A percentile compares a stretch with the other conserved stretches of the same genome.
phyloP scores from a whole-genome alignment of 2,888 invertebrate species.

The Girardia tigrina region DNA sequence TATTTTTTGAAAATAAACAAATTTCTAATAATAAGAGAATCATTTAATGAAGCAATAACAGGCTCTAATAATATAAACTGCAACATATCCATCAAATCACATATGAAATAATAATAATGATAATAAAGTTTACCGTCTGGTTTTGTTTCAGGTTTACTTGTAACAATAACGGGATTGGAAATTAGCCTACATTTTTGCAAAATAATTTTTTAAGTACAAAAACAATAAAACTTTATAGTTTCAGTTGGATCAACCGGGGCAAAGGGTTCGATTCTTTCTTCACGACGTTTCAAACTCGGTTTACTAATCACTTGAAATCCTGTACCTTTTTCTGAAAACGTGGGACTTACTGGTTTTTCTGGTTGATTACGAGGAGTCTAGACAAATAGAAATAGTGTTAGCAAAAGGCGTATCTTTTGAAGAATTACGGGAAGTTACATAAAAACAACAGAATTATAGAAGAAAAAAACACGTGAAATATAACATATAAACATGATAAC shows the following conservation, averaged over 20 bases:
- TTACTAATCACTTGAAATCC: background rate
- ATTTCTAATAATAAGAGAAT: too few relatives aligned
- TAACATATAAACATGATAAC: background rate
- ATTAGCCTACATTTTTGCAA: background rate
- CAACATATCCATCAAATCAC: too few relatives aligned
- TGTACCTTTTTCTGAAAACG: constrained; percentile 1
- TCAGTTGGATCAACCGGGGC: background rate
- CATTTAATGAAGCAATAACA: too few relatives aligned
- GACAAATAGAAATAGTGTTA: too few relatives aligned
- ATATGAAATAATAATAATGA: too few relatives aligned
- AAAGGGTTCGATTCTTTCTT: background rate
- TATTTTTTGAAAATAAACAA: too few relatives aligned
- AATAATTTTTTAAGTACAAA: background rate
- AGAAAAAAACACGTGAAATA: background rate
- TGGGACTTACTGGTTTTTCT: background rate
- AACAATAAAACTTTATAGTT: background rate
- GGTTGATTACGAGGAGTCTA: background rate
- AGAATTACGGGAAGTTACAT: background rate
- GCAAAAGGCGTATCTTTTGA: too few relatives aligned
- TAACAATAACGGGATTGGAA: background rate
- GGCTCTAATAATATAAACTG: too few relatives aligned
- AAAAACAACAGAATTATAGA: background rate
- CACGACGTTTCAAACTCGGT: background rate
- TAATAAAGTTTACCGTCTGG: background rate
- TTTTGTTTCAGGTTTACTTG: background rate